These are phyloP conservation scores for Heliocidaris tuberculata DNA, from an alignment of 35 echinoderm and acorn worm genomes.

Conservation along the genomic window DNA sequence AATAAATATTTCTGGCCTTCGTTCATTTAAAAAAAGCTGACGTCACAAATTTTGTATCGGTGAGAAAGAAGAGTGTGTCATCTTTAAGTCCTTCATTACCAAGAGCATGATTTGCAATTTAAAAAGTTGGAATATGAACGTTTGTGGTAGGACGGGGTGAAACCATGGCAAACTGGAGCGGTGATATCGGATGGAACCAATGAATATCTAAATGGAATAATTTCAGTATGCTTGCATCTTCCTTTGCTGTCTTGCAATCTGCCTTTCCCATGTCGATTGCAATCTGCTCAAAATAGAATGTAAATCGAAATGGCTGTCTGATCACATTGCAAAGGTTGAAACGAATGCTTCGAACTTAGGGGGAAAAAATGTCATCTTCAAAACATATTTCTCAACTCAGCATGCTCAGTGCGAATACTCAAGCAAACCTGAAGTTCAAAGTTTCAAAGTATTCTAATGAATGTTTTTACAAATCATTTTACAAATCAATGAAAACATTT, in stretches of 20 bases:
- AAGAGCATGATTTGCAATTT: no score
- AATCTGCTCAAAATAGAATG: background rate
- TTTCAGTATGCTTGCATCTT: background rate
- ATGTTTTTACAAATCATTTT: no score
- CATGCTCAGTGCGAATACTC: no score
- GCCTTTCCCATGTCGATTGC: background rate
- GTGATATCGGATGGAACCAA: background rate
- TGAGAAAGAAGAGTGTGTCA: background rate
- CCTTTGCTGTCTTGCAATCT: background rate
- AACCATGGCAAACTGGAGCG: background rate
- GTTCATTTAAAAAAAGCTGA: background rate
- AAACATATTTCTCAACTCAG: no score
- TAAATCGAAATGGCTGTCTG: background rate
- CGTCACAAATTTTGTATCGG: background rate
- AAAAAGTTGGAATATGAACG: no score
- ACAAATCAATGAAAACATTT: no score
- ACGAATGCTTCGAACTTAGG: background rate
- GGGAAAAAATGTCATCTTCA: no score
- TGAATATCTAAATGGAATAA: background rate
- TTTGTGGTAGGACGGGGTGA: no score
- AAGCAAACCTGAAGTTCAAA: no score
- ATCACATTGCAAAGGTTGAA: background rate
- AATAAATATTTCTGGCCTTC: background rate
- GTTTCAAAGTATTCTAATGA: no score
- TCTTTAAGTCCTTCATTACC: background rate